Conservation (phyloP, 2,113 vertebrate species). For the Madoqua kirkii region DNA sequence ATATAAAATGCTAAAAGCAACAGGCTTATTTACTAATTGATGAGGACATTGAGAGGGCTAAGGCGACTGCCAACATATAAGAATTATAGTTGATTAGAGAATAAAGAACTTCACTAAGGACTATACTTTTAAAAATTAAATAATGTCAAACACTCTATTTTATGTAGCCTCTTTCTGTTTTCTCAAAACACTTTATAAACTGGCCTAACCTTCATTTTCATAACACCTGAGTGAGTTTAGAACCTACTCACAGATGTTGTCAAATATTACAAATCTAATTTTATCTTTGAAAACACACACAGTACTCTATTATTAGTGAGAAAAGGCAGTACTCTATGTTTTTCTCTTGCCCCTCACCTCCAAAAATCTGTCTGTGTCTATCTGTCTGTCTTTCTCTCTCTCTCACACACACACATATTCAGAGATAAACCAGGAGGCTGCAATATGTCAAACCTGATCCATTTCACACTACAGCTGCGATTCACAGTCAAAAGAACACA, state of each 20-base stretch:
- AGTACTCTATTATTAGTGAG: neutral
- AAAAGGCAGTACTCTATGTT: neutral
- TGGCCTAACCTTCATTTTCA: neutral
- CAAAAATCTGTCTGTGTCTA: neutral
- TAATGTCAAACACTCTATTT: neutral
- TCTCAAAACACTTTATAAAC: slow-evolving; percentile 24
- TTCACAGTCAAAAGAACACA: neutral
- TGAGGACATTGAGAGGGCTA: neutral
- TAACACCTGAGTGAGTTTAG: neutral
- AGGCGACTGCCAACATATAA: neutral
- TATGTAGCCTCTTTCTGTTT: neutral
- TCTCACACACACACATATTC: neutral
- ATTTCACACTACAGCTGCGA: neutral
- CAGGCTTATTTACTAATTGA: neutral
- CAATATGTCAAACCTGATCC: neutral
- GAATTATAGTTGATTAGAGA: neutral
- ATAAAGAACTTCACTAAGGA: neutral
- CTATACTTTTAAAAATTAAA: slow-evolving; percentile 11
- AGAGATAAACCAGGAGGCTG: neutral
- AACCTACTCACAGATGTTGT: neutral
- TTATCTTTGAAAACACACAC: neutral
- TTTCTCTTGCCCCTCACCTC: neutral
- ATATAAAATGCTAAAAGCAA: neutral
- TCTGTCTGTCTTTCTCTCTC: neutral
- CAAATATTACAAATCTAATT: neutral